These are phyloP conservation scores for Dione vanillae DNA, from an alignment of 2,888 invertebrate genomes.

Conservation along the genomic window DNA sequence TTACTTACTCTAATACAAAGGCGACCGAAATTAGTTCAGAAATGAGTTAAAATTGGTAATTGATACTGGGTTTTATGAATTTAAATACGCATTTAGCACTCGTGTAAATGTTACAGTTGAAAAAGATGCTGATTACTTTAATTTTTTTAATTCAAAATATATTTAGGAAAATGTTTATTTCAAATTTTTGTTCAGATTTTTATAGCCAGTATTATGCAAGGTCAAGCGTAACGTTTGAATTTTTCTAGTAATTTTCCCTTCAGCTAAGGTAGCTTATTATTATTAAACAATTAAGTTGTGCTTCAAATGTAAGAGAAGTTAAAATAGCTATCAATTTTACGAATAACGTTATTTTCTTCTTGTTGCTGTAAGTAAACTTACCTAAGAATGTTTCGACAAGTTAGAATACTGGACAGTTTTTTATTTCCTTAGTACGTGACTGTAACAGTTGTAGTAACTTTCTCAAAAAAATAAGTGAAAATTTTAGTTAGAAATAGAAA, in stretches of 20 bases:
- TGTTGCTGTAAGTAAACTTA: not conserved
- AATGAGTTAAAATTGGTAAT: not conserved
- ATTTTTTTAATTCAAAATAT: not conserved
- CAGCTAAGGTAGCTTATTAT: no score
- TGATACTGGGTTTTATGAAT: no score
- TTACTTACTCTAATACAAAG: not conserved
- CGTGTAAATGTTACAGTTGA: no score
- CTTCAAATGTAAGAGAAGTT: no score
- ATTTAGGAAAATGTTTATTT: not conserved
- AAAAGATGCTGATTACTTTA: no score
- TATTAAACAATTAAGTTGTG: no score
- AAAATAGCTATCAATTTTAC: no score
- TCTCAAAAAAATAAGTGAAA: not conserved
- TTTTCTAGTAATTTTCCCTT: not conserved
- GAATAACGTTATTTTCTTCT: no score
- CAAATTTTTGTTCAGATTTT: not conserved
- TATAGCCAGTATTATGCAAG: not conserved
- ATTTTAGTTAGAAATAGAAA: not conserved
- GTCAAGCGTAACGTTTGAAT: not conserved
- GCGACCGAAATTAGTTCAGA: not conserved
- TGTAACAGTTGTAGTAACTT: not conserved
- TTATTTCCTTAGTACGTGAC: constrained; percentile 6
- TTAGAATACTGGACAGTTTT: not conserved
- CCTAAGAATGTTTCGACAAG: not conserved
- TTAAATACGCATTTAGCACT: no score